A percentile compares a stretch with the other conserved stretches of the same genome.
These are phyloP conservation scores for rabbit (Oryctolagus cuniculus) DNA, from an alignment of 2,113 vertebrate species.

Conservation along the genomic window DNA sequence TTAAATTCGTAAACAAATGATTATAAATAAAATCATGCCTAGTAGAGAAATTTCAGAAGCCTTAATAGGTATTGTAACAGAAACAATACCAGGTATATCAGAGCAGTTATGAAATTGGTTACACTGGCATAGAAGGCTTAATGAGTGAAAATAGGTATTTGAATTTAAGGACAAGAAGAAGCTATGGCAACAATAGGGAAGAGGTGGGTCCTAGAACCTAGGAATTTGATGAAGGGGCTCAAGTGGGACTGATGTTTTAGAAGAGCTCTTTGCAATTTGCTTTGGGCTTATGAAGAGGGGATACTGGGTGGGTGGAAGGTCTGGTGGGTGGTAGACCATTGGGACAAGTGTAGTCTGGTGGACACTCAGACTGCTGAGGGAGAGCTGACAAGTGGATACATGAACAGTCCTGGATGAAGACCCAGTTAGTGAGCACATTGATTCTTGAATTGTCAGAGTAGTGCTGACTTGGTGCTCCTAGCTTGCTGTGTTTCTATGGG, in stretches of 20 bases:
- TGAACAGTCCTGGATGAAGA: neutral
- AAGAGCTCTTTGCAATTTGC: neutral
- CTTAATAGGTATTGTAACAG: neutral
- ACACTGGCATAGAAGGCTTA: neutral
- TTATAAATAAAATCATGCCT: neutral
- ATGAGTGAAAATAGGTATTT: neutral
- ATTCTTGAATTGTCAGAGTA: neutral
- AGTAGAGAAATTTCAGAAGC: neutral
- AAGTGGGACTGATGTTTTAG: neutral
- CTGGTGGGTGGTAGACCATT: neutral
- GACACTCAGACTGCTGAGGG: neutral
- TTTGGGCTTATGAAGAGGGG: neutral
- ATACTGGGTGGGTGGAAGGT: too few species aligned
- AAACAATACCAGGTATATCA: neutral
- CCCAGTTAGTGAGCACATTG: neutral
- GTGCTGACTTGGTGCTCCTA: neutral
- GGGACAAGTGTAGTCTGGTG: neutral
- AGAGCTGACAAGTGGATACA: neutral
- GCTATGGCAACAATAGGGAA: neutral
- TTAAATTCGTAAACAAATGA: slow-evolving; percentile 17
- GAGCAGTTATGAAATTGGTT: neutral
- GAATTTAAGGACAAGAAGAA: neutral
- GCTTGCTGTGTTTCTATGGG: neutral
- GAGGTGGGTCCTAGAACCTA: neutral
- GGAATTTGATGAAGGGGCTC: neutral